These are phyloP conservation scores for Cyanistes caeruleus DNA, from an alignment of 2,113 vertebrate species.

Conservation along the genomic window DNA sequence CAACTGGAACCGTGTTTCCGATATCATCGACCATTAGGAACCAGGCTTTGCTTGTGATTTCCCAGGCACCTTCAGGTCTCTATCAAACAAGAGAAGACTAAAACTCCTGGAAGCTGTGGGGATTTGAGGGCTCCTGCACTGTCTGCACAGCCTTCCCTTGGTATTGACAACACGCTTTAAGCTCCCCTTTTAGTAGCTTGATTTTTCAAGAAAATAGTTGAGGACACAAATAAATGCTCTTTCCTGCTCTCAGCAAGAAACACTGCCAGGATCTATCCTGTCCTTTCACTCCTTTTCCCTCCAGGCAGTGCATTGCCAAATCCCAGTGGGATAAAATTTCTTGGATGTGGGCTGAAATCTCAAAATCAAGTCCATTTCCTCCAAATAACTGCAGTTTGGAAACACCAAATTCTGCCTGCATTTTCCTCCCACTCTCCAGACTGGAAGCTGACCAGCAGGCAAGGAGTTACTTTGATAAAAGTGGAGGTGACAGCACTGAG, in stretches of 20 bases:
- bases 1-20: constrained; percentile 6
- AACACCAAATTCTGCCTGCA: not conserved
- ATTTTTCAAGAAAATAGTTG: not conserved
- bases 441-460: not conserved
- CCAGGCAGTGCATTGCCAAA: not conserved
- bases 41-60: not conserved
- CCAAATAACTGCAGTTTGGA: not conserved
- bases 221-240: not conserved
- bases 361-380: not conserved
- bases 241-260: not conserved
- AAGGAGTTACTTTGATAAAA: not conserved
- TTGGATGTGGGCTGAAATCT: not conserved
- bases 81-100: not conserved
- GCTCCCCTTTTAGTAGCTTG: not conserved
- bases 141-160: not conserved
- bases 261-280: no score
- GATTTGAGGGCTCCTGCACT: not conserved
- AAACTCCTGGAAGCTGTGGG: not conserved
- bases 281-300: not conserved
- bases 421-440: not conserved
- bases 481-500: not conserved
- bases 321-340: not conserved
- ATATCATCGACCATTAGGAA: constrained; percentile 28
- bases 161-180: fast-evolving
- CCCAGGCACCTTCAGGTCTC: not conserved